These are phyloP conservation scores for Clivina fossor DNA, from an alignment of 2,888 invertebrate genomes.

Conservation along the genomic window DNA sequence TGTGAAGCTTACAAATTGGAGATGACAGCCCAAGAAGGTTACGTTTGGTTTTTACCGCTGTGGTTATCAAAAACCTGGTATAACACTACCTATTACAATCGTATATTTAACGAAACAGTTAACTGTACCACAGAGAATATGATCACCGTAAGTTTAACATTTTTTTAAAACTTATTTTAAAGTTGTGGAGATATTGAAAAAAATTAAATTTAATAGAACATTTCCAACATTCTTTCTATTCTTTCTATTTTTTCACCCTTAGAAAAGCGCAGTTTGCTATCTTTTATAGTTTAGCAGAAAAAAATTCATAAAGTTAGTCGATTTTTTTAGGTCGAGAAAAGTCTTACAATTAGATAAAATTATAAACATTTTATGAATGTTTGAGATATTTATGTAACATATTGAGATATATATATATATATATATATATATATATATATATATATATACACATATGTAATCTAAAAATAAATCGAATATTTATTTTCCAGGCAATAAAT, in stretches of 20 bases:
- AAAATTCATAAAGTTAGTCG: no score
- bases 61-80: constrained; percentile 69
- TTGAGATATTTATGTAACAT: not conserved
- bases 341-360: no score
- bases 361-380: no score
- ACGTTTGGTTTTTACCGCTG: constrained; percentile 84
- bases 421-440: no score
- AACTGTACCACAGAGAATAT: constrained; percentile 66
- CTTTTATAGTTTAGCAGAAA: no score
- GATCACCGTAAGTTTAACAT: constrained; percentile 53
- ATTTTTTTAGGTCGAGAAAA: no score
- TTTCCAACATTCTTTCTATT: not conserved
- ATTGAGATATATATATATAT: no score
- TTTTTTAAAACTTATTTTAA: no score
- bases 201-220: constrained; percentile 1
- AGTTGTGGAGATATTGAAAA: no score
- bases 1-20: constrained; percentile 75
- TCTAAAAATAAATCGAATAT: no score
- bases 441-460: no score
- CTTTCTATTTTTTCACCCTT: not conserved
- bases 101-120: constrained; percentile 51
- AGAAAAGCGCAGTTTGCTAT: no score
- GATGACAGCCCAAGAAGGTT: constrained; percentile 71
- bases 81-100: constrained; percentile 58
- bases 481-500: constrained; percentile 61